Evolutionary conservation across 1,140 invertebrate genomes (phyloP).

Genomic region (Phocides pigmalion): DNA sequence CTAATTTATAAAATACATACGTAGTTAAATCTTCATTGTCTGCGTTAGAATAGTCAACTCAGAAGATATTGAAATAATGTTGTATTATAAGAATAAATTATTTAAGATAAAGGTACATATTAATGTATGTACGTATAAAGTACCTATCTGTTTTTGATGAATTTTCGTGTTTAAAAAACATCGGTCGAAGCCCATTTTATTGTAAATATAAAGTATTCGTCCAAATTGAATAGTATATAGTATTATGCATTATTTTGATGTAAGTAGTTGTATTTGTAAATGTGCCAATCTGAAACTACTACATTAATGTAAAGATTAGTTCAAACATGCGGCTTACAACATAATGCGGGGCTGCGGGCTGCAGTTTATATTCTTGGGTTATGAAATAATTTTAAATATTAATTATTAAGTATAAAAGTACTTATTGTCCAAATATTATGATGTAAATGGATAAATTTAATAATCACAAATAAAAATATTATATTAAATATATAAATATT

Average conservation of each 20-base stretch:
- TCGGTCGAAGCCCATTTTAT: conserved; percentile 2
- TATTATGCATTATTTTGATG: not conserved
- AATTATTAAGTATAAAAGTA: no score
- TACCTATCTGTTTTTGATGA: conserved; percentile 17
- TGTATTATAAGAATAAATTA: no score
- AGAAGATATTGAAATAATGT: no score
- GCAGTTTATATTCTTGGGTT: not conserved
- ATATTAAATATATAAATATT: no score
- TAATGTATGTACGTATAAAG: not conserved
- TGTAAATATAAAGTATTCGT: conserved; percentile 23
- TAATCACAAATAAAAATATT: no score
- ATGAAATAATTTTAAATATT: no score
- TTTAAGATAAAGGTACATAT: not conserved
- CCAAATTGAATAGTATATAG: not conserved
- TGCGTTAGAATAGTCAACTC: no score
- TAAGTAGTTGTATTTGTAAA: not conserved
- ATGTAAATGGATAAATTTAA: no score
- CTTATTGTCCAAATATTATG: no score
- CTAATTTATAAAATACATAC: no score
- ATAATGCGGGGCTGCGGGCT: no score
- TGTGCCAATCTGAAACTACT: not conserved
- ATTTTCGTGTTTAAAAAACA: conserved; percentile 26
- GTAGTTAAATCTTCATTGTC: no score
- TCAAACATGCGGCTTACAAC: not conserved
- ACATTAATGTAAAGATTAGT: not conserved